These are phyloP conservation scores for Andricus curvator DNA, from an alignment of 2,888 invertebrate species.

Conservation along the genomic window DNA sequence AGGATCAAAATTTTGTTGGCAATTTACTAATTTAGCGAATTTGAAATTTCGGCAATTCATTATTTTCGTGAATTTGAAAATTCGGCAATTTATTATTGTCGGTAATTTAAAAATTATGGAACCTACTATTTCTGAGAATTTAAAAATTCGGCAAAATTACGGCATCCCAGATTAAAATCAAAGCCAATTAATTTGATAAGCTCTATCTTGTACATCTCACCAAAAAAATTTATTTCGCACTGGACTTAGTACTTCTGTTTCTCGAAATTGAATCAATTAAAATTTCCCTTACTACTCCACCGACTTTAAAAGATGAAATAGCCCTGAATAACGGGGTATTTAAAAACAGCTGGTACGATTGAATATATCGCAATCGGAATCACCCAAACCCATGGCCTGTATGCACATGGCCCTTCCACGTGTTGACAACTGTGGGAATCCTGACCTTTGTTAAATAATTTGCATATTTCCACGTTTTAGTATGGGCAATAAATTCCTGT, in stretches of 20 bases:
- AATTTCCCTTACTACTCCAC: neutral
- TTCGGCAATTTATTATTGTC: too few relatives aligned
- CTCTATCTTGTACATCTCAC: too few relatives aligned
- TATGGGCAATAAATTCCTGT: conserved; percentile 72
- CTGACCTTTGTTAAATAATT: conserved; percentile 75
- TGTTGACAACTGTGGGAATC: conserved; percentile 67
- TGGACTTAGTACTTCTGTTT: neutral
- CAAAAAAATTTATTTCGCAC: too few relatives aligned
- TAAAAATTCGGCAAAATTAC: too few relatives aligned
- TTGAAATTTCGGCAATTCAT: too few relatives aligned
- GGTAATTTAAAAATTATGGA: too few relatives aligned
- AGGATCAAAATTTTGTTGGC: too few relatives aligned
- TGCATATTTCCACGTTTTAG: conserved; percentile 74
- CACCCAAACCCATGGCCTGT: conserved; percentile 6
- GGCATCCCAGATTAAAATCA: too few relatives aligned
- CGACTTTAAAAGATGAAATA: neutral
- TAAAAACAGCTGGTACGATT: neutral
- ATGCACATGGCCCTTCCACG: conserved; percentile 47
- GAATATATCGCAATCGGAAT: conserved; percentile 2
- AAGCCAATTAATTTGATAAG: too few relatives aligned
- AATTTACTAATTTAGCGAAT: too few relatives aligned
- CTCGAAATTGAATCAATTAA: neutral
- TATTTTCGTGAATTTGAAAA: too few relatives aligned
- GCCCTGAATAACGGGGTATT: neutral
- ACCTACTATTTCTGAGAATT: too few relatives aligned